Conservation (phyloP, 2,113 vertebrate species). For the Ptyas mucosa region DNA sequence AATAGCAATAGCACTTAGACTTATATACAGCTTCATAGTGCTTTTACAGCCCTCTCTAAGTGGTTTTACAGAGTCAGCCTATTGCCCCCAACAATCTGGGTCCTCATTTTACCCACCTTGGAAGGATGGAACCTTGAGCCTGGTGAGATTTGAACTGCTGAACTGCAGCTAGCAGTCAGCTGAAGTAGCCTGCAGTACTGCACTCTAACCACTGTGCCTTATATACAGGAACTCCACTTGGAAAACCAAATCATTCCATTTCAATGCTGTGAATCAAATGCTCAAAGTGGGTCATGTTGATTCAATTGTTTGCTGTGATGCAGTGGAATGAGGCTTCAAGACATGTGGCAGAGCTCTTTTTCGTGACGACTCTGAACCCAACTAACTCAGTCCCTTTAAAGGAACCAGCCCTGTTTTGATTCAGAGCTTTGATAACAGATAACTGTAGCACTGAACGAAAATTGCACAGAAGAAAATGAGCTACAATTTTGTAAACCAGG, state of each 20-base stretch:
- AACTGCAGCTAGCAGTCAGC: no score
- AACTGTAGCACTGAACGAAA: neutral
- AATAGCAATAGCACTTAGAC: neutral
- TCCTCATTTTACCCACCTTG: no score
- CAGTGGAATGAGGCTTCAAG: neutral
- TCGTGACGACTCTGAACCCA: neutral
- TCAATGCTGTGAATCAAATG: neutral
- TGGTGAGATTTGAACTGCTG: no score
- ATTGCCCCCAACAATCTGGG: no score
- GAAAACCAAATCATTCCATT: neutral
- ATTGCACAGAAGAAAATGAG: neutral
- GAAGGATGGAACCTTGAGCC: no score
- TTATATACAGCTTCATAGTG: no score
- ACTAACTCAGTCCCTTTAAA: neutral
- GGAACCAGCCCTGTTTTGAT: neutral
- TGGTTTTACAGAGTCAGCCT: no score
- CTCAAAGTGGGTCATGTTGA: neutral
- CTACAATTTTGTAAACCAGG: neutral
- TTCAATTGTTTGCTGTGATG: neutral
- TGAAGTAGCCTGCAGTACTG: no score
- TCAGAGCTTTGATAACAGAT: neutral
- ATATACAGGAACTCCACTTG: neutral
- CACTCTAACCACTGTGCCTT: no score
- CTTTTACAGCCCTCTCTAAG: no score
- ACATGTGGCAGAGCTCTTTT: neutral